Evolutionary conservation across 2,888 invertebrate species (phyloP), one percentile per base, ranked within the genome.

Genomic region (Hyposoter dolosus): DNA sequence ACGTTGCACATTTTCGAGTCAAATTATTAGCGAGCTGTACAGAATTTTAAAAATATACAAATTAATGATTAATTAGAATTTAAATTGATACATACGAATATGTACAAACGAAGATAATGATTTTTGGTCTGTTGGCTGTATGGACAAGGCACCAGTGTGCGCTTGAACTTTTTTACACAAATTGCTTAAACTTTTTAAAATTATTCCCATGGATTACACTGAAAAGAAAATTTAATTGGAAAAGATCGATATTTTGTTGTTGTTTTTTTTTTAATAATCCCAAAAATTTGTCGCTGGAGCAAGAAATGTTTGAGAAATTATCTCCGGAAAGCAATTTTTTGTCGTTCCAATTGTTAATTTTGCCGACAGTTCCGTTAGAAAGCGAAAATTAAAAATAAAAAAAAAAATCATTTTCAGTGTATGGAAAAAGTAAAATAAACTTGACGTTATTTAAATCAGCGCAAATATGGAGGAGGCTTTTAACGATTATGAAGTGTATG

Each of bases 101-200:
- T 72, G 45, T 72, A 65, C 45, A 80, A n/a, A 77, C 63, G 19
- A 53, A 12, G 10, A 45, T 40, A 40, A 56, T 69, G 35, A 75
- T 86, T 68, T 86, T 86, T 86, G 88, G 89, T 78, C 69, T 47
- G 60, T 81, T 65, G 28, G 78, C 86, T 89, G 87, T 87, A 88
- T 86, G 83, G 83, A 63, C 89, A 86, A 90, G 84, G 87, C 85
- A 75, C 77, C 35, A 69, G 19, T 19, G 47, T n/a, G 85, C 85
- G 71, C 78, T 80, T 72, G 63, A 60, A 83, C 72, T 17, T 63
- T 76, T 17, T 60, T 82, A 88, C 23, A 82, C 28, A 32, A 82
- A 40, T 77, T 63, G 65, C 77, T 74, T 88, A 84, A 32, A 75
- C n/a, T 65, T 32, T 32, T 32, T 32, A 2, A 32, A 32, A 32